A percentile compares a stretch with the other conserved stretches of the same genome.
Conservation (phyloP, 2,113 vertebrate genomes). For the Eubucco bourcierii region DNA sequence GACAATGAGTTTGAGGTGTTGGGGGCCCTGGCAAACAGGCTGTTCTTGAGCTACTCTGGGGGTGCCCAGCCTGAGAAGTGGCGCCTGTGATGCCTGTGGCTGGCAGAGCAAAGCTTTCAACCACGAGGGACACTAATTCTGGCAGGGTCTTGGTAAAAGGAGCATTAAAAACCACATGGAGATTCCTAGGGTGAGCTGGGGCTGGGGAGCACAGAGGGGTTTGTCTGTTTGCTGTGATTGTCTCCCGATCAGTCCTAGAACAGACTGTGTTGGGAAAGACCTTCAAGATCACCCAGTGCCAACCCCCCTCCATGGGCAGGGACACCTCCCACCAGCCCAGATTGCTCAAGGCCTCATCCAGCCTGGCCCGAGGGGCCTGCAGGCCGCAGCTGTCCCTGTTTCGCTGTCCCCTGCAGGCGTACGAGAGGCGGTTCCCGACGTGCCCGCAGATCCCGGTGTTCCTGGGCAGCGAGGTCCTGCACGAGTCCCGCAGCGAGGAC, state of each 20-base stretch:
- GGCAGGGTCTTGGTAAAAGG: no score
- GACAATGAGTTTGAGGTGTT: background rate
- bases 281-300: no score
- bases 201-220: no score
- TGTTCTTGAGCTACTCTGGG: background rate
- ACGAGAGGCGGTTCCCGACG: slow-evolving; percentile 83
- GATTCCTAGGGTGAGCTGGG: no score
- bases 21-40: background rate
- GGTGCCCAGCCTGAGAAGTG: background rate
- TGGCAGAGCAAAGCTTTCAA: background rate
- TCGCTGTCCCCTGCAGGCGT: slow-evolving; percentile 70
- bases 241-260: no score
- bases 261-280: no score
- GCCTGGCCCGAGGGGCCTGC: background rate
- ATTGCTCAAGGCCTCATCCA: no score
- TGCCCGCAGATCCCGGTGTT: slow-evolving; percentile 86
- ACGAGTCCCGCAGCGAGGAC: slow-evolving; percentile 74
- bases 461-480: slow-evolving; percentile 80
- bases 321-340: no score
- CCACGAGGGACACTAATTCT: no score
- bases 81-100: background rate
- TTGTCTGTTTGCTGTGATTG: no score
- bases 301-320: no score
- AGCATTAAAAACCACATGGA: no score
- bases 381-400: background rate